A percentile compares a stretch with the other conserved stretches of the same genome.
Conservation (phyloP, 2,888 invertebrate species). For the Rhamnusium bicolor region DNA sequence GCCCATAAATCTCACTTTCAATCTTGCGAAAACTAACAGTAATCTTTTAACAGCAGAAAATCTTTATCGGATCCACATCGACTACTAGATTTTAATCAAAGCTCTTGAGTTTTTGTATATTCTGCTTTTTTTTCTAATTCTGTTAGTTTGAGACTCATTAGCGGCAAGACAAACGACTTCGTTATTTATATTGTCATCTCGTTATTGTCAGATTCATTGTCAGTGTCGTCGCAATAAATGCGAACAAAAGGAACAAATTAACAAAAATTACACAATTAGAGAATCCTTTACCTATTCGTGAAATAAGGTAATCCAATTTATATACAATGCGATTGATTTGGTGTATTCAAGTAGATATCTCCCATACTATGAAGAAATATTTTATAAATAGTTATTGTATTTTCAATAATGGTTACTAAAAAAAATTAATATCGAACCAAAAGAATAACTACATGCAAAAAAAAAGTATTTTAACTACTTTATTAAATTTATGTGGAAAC, state of each 20-base stretch:
- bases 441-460: too few relatives aligned
- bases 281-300: too few relatives aligned
- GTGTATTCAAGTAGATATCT: too few relatives aligned
- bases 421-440: too few relatives aligned
- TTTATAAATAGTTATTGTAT: too few relatives aligned
- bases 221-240: conserved; percentile 16
- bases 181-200: conserved; percentile 42
- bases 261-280: too few relatives aligned
- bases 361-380: too few relatives aligned
- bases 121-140: conserved; percentile 12
- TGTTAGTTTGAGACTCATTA: conserved; percentile 41
- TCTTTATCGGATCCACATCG: conserved; percentile 16
- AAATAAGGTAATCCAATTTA: too few relatives aligned
- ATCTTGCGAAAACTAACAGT: conserved; percentile 28
- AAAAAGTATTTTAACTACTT: too few relatives aligned
- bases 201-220: conserved; percentile 27
- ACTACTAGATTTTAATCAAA: conserved; percentile 41
- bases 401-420: too few relatives aligned
- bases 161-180: conserved; percentile 20
- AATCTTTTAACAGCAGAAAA: conserved; percentile 3
- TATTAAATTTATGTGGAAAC: too few relatives aligned
- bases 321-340: too few relatives aligned
- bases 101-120: conserved; percentile 28
- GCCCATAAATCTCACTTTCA: conserved; percentile 26
- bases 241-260: neutral